phyloP scores from a whole-genome alignment of 2,113 vertebrate genomes.

The Delphinapterus leucas region DNA sequence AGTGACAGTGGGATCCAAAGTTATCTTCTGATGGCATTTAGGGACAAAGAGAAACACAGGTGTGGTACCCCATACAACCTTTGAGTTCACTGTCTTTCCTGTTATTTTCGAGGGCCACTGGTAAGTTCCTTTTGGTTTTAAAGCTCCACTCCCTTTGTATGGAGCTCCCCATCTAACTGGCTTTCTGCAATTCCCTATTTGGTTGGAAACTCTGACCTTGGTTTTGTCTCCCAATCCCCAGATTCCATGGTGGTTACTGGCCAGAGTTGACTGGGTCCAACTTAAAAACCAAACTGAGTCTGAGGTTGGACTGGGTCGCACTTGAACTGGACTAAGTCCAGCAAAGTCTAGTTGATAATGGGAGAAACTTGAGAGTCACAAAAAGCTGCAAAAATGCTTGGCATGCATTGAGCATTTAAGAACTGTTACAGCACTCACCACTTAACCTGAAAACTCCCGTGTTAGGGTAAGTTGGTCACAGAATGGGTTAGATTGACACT shows the following conservation, averaged over 20 bases:
- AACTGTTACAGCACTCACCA: not conserved
- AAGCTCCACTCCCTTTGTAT: not conserved
- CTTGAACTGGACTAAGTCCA: not conserved
- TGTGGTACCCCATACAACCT: not conserved
- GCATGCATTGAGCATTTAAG: not conserved
- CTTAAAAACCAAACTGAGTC: not conserved
- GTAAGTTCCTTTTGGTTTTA: not conserved
- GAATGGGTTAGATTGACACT: not conserved
- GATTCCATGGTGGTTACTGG: not conserved
- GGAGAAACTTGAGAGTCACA: not conserved
- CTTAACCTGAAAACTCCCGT: not conserved
- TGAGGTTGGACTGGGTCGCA: not conserved
- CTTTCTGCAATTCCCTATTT: not conserved
- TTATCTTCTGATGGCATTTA: not conserved
- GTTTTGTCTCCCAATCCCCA: not conserved
- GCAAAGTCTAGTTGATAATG: not conserved
- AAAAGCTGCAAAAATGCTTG: not conserved
- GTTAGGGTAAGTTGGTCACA: not conserved
- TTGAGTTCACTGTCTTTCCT: not conserved
- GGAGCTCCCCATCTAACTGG: not conserved
- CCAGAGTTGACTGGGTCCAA: not conserved
- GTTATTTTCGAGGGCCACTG: not conserved
- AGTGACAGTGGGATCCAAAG: not conserved
- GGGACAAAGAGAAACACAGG: not conserved
- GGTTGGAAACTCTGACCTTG: not conserved